These are phyloP conservation scores for Lineus longissimus DNA, from an alignment of 1,140 invertebrate species.

Conservation along the genomic window DNA sequence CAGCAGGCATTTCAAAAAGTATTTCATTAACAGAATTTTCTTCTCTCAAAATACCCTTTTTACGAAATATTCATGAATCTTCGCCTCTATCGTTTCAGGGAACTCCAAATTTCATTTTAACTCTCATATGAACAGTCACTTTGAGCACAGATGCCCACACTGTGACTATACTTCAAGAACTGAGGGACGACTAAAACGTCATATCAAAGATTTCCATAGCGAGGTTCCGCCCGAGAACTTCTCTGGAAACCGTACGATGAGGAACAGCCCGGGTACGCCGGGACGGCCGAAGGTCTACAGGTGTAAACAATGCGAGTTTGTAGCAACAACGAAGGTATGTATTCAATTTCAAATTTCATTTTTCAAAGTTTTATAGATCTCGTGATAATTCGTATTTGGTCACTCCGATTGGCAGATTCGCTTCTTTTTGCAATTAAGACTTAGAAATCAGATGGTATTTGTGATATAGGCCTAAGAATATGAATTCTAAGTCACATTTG, in stretches of 20 bases:
- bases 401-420: too few relatives aligned
- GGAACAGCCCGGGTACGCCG: slow-evolving; percentile 25
- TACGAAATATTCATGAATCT: background rate
- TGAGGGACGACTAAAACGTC: slow-evolving; percentile 60
- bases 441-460: too few relatives aligned
- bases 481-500: too few relatives aligned
- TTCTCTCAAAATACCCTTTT: too few relatives aligned
- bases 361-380: background rate
- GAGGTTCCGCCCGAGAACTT: slow-evolving; percentile 70
- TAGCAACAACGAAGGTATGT: slow-evolving; percentile 72
- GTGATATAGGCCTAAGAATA: too few relatives aligned
- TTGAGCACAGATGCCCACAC: slow-evolving; percentile 52
- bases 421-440: too few relatives aligned
- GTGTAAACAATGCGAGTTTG: slow-evolving; percentile 88
- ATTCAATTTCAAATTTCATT: slow-evolving; percentile 2
- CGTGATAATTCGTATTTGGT: background rate
- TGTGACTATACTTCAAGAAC: slow-evolving; percentile 63
- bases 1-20: too few relatives aligned
- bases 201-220: slow-evolving; percentile 60
- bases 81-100: slow-evolving; percentile 25
- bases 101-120: slow-evolving; percentile 48
- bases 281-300: slow-evolving; percentile 70
- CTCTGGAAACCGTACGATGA: slow-evolving; percentile 66
- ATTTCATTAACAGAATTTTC: too few relatives aligned
- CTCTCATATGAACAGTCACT: slow-evolving; percentile 58